Conservation (phyloP, 1,140 invertebrate genomes). For the Bombus haemorrhoidalis region DNA sequence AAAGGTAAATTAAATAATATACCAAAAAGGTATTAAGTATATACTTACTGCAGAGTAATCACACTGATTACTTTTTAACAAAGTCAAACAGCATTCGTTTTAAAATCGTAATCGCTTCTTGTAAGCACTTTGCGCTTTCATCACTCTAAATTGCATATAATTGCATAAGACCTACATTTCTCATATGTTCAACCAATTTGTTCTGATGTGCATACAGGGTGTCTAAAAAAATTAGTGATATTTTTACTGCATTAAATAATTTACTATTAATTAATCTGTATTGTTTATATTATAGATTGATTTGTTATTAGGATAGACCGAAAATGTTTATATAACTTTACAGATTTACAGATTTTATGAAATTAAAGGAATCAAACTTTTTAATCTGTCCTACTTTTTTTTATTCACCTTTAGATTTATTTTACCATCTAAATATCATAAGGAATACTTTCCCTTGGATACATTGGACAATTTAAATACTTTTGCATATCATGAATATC, state of each 20-base stretch:
- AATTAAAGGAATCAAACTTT: too few relatives aligned
- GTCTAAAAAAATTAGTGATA: neutral
- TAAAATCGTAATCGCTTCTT: neutral
- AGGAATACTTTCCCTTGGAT: neutral
- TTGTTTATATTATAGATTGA: too few relatives aligned
- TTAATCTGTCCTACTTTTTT: neutral
- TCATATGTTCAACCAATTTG: neutral
- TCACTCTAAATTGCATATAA: conserved; percentile 5
- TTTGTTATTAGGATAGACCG: neutral
- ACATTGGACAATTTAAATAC: too few relatives aligned
- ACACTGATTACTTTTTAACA: neutral
- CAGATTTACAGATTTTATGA: too few relatives aligned
- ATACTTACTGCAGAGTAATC: neutral
- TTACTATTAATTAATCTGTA: neutral
- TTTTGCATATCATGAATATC: neutral
- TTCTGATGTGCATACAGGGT: neutral
- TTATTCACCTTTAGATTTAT: neutral
- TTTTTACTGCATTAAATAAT: neutral
- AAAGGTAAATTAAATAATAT: neutral
- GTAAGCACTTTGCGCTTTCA: neutral
- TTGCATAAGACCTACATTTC: neutral
- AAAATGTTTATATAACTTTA: neutral
- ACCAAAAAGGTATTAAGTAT: too few relatives aligned
- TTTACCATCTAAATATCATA: neutral
- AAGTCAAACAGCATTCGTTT: neutral